Percentiles rank a stretch among this genome's conserved stretches.
Conservation (phyloP, 2,797 vertebrate genomes). For the Streptopelia turtur region DNA sequence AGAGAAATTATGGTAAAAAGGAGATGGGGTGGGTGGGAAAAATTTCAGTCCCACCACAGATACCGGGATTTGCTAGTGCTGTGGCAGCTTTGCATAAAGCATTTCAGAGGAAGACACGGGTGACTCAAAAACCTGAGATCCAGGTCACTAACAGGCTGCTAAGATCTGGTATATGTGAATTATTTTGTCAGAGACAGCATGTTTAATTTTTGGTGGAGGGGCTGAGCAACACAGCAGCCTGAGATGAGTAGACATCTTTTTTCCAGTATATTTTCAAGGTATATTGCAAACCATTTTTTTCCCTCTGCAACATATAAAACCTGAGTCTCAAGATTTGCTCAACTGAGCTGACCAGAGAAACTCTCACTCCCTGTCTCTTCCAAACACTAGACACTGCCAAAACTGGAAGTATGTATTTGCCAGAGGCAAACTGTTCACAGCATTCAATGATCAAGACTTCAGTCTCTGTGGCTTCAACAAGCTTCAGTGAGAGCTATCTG, state of each 20-base stretch:
- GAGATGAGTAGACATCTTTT: neutral
- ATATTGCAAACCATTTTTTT: neutral
- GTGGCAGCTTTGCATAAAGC: neutral
- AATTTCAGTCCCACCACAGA: neutral
- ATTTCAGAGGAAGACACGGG: neutral
- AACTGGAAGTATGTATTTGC: slow-evolving; percentile 45
- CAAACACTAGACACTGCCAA: slow-evolving; percentile 26
- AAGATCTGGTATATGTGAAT: neutral
- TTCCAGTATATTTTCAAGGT: neutral
- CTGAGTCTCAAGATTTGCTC: neutral
- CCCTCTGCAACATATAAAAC: neutral
- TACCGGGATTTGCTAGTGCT: neutral
- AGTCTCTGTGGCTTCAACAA: slow-evolving; percentile 64
- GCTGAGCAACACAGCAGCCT: neutral
- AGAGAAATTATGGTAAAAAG: neutral
- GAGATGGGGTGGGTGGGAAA: neutral
- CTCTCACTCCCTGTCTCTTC: slow-evolving; percentile 22
- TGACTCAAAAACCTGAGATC: neutral
- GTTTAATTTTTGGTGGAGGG: neutral
- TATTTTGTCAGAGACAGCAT: neutral
- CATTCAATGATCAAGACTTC: slow-evolving; percentile 45
- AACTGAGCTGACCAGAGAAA: slow-evolving; percentile 39
- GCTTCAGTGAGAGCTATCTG: slow-evolving; percentile 60
- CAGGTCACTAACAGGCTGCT: neutral
- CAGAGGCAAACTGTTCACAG: slow-evolving; percentile 60